Percentiles rank a stretch among this genome's conserved stretches.
phyloP scores from a whole-genome alignment of 2,888 invertebrate species.

The Hanleya hanleyi region DNA sequence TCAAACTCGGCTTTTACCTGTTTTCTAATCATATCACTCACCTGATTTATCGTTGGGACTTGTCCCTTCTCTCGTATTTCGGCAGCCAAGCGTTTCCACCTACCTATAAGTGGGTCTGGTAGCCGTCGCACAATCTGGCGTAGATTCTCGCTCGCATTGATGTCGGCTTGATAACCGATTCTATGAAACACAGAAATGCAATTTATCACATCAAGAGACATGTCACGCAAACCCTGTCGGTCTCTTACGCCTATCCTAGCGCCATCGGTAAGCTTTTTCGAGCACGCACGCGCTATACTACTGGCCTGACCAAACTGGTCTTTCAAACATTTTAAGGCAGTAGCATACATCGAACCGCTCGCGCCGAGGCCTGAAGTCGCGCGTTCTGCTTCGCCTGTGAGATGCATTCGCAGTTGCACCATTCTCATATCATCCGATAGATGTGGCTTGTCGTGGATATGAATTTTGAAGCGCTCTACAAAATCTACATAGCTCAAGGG shows the following conservation, averaged over 20 bases:
- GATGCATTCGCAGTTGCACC: constrained; percentile 10
- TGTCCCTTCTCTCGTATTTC: neutral
- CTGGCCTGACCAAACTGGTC: constrained; percentile 18
- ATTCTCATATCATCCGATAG: constrained; percentile 19
- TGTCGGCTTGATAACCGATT: neutral
- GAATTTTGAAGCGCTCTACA: constrained; percentile 19
- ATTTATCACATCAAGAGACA: neutral
- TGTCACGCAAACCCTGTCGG: neutral
- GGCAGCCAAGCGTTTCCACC: neutral
- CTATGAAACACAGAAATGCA: neutral
- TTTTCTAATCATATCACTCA: constrained; percentile 12
- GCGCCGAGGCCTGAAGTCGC: constrained; percentile 16
- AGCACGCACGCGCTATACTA: constrained; percentile 15
- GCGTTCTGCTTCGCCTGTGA: constrained; percentile 15
- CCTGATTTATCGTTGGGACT: neutral
- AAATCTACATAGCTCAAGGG: constrained; percentile 18
- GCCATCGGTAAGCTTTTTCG: constrained; percentile 13
- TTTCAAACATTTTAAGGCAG: constrained; percentile 17
- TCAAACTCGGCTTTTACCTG: constrained; percentile 7
- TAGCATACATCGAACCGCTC: constrained; percentile 12
- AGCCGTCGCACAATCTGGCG: neutral
- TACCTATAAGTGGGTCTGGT: constrained; percentile 3
- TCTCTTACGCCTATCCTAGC: neutral
- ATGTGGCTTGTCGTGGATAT: constrained; percentile 20
- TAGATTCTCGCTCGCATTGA: neutral